Percentiles rank a stretch among this genome's conserved stretches.
Evolutionary conservation across 2,113 vertebrate genomes (phyloP).

Genomic region (Hippoglossus stenolepis): DNA sequence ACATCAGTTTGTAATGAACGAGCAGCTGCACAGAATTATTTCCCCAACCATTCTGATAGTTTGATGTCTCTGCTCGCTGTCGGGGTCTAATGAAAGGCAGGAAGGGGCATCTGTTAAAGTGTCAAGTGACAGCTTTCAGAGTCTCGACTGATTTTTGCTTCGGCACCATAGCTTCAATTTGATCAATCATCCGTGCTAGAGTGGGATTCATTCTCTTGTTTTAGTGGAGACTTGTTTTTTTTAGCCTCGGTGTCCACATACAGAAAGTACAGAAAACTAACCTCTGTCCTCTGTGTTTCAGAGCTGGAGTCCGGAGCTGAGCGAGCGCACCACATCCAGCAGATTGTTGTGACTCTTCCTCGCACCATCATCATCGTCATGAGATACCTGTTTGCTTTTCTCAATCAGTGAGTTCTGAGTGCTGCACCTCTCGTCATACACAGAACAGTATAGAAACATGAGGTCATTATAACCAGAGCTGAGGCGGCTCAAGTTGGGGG

Average conservation of each 20-base stretch:
- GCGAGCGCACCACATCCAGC: conserved; percentile 95
- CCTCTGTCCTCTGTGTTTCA: conserved; percentile 76
- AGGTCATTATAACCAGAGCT: neutral
- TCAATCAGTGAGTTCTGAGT: conserved; percentile 92
- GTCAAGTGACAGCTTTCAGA: conserved; percentile 17
- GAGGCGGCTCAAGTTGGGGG: too few relatives aligned
- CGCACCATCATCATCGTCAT: conserved; percentile 95
- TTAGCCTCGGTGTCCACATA: neutral
- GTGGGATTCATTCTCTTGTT: too few relatives aligned
- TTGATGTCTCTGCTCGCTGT: conserved; percentile 35
- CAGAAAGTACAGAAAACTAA: neutral
- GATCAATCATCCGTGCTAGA: neutral
- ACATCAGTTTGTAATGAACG: conserved; percentile 33
- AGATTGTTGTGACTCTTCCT: conserved; percentile 93
- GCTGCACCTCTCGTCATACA: neutral
- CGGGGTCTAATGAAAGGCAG: conserved; percentile 32
- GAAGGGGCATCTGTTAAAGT: conserved; percentile 34
- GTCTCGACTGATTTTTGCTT: conserved; percentile 22
- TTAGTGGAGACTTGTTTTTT: neutral
- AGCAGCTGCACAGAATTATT: conserved; percentile 45
- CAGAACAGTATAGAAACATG: neutral
- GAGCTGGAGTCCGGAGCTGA: conserved; percentile 91
- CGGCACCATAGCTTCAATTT: neutral
- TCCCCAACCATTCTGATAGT: conserved; percentile 47
- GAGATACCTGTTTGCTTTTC: conserved; percentile 99